phyloP scores from a whole-genome alignment of 2,113 vertebrate species.

The Poeciliopsis turrubarensis region DNA sequence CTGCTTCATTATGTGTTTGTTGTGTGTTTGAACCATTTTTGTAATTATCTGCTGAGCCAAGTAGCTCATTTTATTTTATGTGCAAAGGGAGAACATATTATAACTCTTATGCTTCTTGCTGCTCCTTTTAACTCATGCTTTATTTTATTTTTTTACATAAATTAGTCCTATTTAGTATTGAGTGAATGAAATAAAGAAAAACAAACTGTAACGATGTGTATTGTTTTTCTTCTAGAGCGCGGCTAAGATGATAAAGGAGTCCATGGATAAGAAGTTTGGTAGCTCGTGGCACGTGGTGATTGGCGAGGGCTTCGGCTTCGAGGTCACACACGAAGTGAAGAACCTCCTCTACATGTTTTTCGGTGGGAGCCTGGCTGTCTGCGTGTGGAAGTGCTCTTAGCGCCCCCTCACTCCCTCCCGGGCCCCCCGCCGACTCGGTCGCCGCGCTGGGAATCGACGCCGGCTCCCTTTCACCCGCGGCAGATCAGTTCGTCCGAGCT shows the following conservation, averaged over 20 bases:
- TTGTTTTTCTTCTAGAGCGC: slow-evolving; percentile 81
- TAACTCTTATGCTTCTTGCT: too few relatives aligned
- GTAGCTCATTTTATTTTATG: too few relatives aligned
- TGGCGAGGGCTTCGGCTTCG: slow-evolving; percentile 95
- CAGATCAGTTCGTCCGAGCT: slow-evolving; percentile 23
- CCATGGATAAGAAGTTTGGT: slow-evolving; percentile 98
- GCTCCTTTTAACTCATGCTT: too few relatives aligned
- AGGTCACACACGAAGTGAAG: slow-evolving; percentile 96
- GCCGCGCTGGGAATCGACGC: slow-evolving; percentile 30
- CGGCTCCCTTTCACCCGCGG: slow-evolving; percentile 24
- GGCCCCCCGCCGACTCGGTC: slow-evolving; percentile 23
- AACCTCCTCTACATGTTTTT: slow-evolving; percentile 99
- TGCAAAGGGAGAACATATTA: too few relatives aligned
- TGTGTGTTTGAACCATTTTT: too few relatives aligned
- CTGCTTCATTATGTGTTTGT: too few relatives aligned
- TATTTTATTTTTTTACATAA: background rate
- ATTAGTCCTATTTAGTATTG: too few relatives aligned
- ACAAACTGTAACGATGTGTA: too few relatives aligned
- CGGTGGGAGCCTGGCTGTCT: slow-evolving; percentile 92
- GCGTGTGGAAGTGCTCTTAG: slow-evolving; percentile 98
- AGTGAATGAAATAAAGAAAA: too few relatives aligned
- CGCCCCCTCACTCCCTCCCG: slow-evolving; percentile 25
- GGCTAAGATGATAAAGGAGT: slow-evolving; percentile 99
- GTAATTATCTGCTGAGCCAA: too few relatives aligned
- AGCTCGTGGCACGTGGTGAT: slow-evolving; percentile 99